phyloP scores from a whole-genome alignment of 2,888 invertebrate species.

The Agriopis aurantiaria region DNA sequence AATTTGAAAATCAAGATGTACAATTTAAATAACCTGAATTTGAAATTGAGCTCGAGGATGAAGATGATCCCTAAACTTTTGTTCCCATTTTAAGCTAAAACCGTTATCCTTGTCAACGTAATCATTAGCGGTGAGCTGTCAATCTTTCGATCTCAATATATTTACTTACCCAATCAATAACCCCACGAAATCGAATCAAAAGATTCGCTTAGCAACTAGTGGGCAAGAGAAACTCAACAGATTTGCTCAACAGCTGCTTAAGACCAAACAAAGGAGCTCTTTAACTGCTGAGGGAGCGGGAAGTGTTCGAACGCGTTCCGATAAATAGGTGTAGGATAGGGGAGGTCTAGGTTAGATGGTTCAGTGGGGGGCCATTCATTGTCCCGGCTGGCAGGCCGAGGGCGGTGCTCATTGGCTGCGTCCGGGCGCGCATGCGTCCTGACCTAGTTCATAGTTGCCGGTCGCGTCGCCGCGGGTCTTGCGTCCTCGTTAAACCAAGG shows the following conservation, averaged over 20 bases:
- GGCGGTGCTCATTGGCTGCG: constrained; percentile 82
- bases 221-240: constrained; percentile 76
- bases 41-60: neutral
- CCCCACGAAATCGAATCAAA: constrained; percentile 66
- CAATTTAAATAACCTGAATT: neutral
- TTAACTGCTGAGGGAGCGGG: constrained; percentile 53
- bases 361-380: constrained; percentile 76
- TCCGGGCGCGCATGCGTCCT: constrained; percentile 83
- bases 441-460: constrained; percentile 82
- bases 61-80: neutral
- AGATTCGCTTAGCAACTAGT: constrained; percentile 80
- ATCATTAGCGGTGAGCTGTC: constrained; percentile 4
- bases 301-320: constrained; percentile 52
- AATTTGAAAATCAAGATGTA: neutral
- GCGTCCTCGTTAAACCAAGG: constrained; percentile 80
- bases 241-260: constrained; percentile 78
- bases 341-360: constrained; percentile 69
- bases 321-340: constrained; percentile 62
- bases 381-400: constrained; percentile 68
- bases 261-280: constrained; percentile 64
- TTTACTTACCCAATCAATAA: constrained; percentile 44
- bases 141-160: constrained; percentile 1
- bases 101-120: constrained; percentile 8
- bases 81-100: neutral
- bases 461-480: constrained; percentile 56